These are phyloP conservation scores for Linnaemya tessellans DNA, from an alignment of 2,888 invertebrate genomes.

Conservation along the genomic window DNA sequence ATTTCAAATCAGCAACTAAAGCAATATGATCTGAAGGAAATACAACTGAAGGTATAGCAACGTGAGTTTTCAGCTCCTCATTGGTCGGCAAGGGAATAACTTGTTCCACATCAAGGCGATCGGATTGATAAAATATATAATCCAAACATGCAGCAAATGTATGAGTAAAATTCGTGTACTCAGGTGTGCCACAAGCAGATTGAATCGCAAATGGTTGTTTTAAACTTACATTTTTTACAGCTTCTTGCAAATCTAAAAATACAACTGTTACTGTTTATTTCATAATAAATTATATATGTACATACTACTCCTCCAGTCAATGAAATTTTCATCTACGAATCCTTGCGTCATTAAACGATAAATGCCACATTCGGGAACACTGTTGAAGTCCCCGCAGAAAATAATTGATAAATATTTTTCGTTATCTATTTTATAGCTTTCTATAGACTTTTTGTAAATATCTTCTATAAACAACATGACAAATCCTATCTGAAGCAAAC, in stretches of 20 bases:
- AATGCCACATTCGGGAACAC: conserved; percentile 91
- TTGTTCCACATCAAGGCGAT: conserved; percentile 86
- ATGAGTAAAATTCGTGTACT: conserved; percentile 92
- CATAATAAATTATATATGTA: conserved; percentile 66
- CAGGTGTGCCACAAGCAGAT: conserved; percentile 93
- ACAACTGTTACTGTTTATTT: background rate
- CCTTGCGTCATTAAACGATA: conserved; percentile 90
- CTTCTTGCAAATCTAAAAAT: conserved; percentile 86
- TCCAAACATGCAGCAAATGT: conserved; percentile 94
- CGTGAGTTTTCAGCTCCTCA: conserved; percentile 89
- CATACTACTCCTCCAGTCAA: conserved; percentile 92
- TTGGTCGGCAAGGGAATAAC: conserved; percentile 91
- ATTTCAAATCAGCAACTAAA: conserved; percentile 90
- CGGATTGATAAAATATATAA: conserved; percentile 93
- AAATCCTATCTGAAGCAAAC: conserved; percentile 92
- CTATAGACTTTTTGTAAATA: conserved; percentile 82
- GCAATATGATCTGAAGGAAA: conserved; percentile 98
- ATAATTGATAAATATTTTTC: conserved; percentile 86
- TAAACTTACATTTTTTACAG: conserved; percentile 86
- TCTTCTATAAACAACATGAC: conserved; percentile 88
- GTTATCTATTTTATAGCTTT: conserved; percentile 75
- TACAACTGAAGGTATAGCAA: conserved; percentile 93
- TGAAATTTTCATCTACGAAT: conserved; percentile 86
- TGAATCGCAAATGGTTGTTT: conserved; percentile 86
- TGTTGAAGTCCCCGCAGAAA: conserved; percentile 97